Evolutionary conservation across 2,888 invertebrate species (phyloP), one percentile per base, ranked within the genome.

Genomic region (Hydrotaea cyrtoneurina): DNA sequence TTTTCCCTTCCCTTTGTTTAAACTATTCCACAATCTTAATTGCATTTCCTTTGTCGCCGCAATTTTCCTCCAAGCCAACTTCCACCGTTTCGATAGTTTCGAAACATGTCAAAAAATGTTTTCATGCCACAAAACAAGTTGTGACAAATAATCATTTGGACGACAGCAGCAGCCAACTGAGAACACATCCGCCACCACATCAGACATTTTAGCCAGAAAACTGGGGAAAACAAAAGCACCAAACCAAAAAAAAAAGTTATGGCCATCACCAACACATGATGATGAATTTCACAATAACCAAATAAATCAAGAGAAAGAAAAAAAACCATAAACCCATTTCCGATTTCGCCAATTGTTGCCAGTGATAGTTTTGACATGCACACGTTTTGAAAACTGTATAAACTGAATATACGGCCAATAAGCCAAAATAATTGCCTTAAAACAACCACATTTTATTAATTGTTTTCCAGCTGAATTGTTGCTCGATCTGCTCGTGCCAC

Each of bases 111-210:
- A n/a, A n/a, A n/a, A n/a, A n/a, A n/a, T n/a, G n/a, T n/a, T n/a
- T n/a, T n/a, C n/a, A n/a, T n/a, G n/a, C n/a, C n/a, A n/a, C n/a
- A n/a, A n/a, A n/a, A n/a, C 23, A 59, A 59, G 26, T 26, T 59
- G 59, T 59, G 59, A 59, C 59, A 59, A 26, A 26, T 26, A 23
- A 23, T 26, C 26, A 26, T 59, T 50, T 59, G 15, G 59, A 23
- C 59, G n/a, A n/a, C 59, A 31, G 15, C 0, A 26, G 26, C 15
- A 23, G 23, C 15, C 8, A 21, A 50, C 50, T n/a, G 50, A 50
- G n/a, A 43, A 15, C 43, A 43, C 10, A 53, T 2, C 7, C 53
- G 3, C 21, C n/a, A 53, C 55, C 55, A 15, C 26, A 59, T 13
- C 26, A 26, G 23, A 23, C 26, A 26, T 59, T 59, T 59, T 11